These are phyloP conservation scores for Lissocephala sabroskyi DNA, from an alignment of 2,888 invertebrate genomes.

Conservation along the genomic window DNA sequence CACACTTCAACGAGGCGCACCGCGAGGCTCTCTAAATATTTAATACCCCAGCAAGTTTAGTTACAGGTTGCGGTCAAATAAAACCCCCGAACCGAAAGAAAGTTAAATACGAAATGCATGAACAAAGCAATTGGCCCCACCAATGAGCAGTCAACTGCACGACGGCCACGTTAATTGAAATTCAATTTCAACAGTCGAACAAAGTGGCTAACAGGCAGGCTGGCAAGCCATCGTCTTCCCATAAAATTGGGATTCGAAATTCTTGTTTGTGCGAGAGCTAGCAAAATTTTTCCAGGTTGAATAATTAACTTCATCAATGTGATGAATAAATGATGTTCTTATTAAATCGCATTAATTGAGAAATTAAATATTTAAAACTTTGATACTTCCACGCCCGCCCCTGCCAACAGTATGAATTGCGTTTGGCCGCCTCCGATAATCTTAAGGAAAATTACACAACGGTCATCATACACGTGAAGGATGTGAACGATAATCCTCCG, in stretches of 20 bases:
- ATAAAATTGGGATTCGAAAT: too few relatives aligned
- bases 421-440: slow-evolving; percentile 95
- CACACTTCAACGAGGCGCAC: slow-evolving; percentile 17
- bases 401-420: slow-evolving; percentile 88
- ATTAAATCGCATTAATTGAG: too few relatives aligned
- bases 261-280: slow-evolving; percentile 8
- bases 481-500: slow-evolving; percentile 98
- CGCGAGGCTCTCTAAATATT: slow-evolving; percentile 55
- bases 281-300: slow-evolving; percentile 12
- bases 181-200: slow-evolving; percentile 36
- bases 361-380: neutral
- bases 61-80: slow-evolving; percentile 19
- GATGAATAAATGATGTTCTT: neutral
- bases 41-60: slow-evolving; percentile 44
- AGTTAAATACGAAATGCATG: slow-evolving; percentile 21
- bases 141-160: slow-evolving; percentile 10
- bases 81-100: slow-evolving; percentile 27
- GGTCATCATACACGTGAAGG: slow-evolving; percentile 96
- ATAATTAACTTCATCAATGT: neutral
- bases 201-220: too few relatives aligned
- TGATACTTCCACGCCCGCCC: neutral
- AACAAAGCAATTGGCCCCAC: slow-evolving; percentile 6
- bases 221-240: too few relatives aligned
- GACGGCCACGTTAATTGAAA: slow-evolving; percentile 46
- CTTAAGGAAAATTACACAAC: slow-evolving; percentile 97